A percentile compares a stretch with the other conserved stretches of the same genome.
Conservation (phyloP, 2,113 vertebrate species). For the Tachuris rubrigastra region DNA sequence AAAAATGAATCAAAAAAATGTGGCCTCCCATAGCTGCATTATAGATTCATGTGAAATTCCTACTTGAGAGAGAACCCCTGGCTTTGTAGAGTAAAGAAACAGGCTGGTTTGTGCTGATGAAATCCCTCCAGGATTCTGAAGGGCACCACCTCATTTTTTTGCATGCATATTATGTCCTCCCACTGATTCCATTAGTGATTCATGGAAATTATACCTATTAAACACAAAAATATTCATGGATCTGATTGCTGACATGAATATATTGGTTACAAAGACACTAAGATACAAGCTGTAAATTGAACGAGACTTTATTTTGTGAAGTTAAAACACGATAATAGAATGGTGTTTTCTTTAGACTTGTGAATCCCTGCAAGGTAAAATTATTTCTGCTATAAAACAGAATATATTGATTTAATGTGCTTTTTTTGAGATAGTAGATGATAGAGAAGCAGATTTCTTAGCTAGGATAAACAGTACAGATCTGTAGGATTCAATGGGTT, state of each 20-base stretch:
- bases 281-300: not conserved
- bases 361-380: not conserved
- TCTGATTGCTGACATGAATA: constrained; percentile 42
- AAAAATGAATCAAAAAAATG: not conserved
- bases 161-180: not conserved
- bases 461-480: not conserved
- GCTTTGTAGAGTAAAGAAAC: not conserved
- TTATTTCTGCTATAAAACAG: not conserved
- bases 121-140: constrained; percentile 34
- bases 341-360: not conserved
- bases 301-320: not conserved
- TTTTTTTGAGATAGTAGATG: not conserved
- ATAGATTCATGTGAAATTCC: constrained; percentile 11
- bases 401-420: not conserved
- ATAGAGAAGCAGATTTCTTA: not conserved
- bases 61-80: not conserved
- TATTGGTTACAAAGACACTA: constrained; percentile 10
- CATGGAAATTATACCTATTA: constrained; percentile 39
- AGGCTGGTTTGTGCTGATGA: not conserved
- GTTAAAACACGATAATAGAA: not conserved
- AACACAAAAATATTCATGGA: constrained; percentile 35
- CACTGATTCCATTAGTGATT: constrained; percentile 46
- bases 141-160: constrained; percentile 32
- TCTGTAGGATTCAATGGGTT: not conserved
- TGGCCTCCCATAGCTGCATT: not conserved